Percentiles rank a stretch among this genome's conserved stretches.
phyloP scores from a whole-genome alignment of 2,888 invertebrate genomes.

The Galerucella calmariensis region DNA sequence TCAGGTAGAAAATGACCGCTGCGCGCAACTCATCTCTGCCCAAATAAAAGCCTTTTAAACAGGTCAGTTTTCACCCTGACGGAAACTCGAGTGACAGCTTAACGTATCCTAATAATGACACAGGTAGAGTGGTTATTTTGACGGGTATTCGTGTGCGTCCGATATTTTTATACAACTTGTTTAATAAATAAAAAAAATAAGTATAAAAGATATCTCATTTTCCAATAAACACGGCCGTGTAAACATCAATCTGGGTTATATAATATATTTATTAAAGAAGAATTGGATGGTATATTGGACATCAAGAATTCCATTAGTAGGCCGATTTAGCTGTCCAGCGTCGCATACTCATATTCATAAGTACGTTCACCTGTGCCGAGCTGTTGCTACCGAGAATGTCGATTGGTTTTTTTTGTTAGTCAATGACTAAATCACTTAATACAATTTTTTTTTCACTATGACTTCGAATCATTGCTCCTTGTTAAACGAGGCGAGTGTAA shows the following conservation, averaged over 20 bases:
- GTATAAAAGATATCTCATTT: slow-evolving; percentile 1
- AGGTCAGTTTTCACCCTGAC: no score
- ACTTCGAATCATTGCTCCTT: neutral
- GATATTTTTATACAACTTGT: no score
- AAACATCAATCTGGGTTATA: slow-evolving; percentile 27
- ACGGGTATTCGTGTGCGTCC: no score
- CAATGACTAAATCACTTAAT: slow-evolving; percentile 16
- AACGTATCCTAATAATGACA: no score
- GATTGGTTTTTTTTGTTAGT: slow-evolving; percentile 12
- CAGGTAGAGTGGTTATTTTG: no score
- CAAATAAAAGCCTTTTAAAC: no score
- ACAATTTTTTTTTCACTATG: slow-evolving; percentile 5
- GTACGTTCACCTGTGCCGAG: slow-evolving; percentile 22
- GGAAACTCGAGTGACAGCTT: no score
- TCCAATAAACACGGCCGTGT: slow-evolving; percentile 21
- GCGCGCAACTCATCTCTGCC: no score
- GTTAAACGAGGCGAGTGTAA: neutral
- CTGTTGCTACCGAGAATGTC: slow-evolving; percentile 12
- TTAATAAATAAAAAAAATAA: neutral
- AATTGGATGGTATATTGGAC: slow-evolving; percentile 51
- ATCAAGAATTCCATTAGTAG: slow-evolving; percentile 55
- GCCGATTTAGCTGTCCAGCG: slow-evolving; percentile 39
- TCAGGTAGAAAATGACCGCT: no score
- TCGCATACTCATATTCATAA: slow-evolving; percentile 26
- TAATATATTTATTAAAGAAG: slow-evolving; percentile 49